A percentile compares a stretch with the other conserved stretches of the same genome.
Conservation (phyloP, 2,113 vertebrate species). For the Aleadryas rufinucha region DNA sequence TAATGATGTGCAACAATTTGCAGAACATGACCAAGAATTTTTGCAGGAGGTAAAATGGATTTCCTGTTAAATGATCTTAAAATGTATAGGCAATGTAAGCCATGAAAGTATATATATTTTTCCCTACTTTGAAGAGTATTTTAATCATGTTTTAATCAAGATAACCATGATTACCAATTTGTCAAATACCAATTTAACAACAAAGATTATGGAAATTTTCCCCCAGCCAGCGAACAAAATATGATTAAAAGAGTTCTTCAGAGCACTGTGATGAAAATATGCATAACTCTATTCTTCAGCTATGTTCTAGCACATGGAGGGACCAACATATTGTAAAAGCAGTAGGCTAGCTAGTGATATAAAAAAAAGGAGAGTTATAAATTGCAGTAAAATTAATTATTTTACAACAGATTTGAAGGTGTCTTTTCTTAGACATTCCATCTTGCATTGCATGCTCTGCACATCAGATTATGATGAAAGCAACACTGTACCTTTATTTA, state of each 20-base stretch:
- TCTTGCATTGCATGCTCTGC: background rate
- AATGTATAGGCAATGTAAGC: conserved; percentile 2
- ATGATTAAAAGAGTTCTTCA: conserved; percentile 66
- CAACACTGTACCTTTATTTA: background rate
- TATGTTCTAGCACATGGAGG: conserved; percentile 22
- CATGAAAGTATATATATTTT: conserved; percentile 14
- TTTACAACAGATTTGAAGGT: background rate
- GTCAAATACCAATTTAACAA: conserved; percentile 66
- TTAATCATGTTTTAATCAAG: conserved; percentile 63
- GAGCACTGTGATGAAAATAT: conserved; percentile 37
- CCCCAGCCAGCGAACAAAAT: background rate
- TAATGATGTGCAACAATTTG: background rate
- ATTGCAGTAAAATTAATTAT: conserved; percentile 6
- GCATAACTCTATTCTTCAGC: conserved; percentile 25
- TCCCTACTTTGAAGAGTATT: conserved; percentile 16
- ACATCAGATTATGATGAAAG: background rate
- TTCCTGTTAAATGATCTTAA: conserved; percentile 20
- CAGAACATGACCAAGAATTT: background rate
- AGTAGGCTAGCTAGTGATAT: background rate
- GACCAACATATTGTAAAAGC: conserved; percentile 41
- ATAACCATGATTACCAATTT: conserved; percentile 37
- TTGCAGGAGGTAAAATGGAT: background rate
- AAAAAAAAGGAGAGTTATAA: background rate
- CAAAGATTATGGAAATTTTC: conserved; percentile 66
- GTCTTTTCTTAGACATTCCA: background rate